A percentile compares a stretch with the other conserved stretches of the same genome.
Evolutionary conservation across 2,113 vertebrate species (phyloP).

Genomic region (Syngnathoides biaculeatus): DNA sequence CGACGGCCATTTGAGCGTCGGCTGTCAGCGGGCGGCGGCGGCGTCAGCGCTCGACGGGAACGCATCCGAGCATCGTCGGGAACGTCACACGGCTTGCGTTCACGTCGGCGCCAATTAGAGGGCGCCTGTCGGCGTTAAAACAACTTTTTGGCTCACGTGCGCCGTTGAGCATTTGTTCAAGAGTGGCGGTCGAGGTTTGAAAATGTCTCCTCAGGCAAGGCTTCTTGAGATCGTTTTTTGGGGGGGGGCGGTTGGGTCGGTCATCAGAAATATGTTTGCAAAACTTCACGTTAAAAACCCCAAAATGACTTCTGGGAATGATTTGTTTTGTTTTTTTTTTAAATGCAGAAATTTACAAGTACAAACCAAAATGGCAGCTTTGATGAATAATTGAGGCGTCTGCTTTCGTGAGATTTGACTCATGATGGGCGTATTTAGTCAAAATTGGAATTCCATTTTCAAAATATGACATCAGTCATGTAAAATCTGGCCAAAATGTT

Average conservation of each 20-base stretch:
- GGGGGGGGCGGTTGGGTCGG: too few species aligned
- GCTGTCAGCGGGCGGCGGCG: conserved; percentile 47
- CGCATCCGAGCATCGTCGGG: conserved; percentile 20
- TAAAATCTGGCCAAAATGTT: too few species aligned
- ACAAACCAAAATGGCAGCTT: too few species aligned
- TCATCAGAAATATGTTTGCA: neutral
- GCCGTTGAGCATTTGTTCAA: neutral
- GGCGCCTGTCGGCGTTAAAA: conserved; percentile 51
- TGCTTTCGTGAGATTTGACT: too few species aligned
- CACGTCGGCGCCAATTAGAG: conserved; percentile 47
- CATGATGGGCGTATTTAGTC: too few species aligned
- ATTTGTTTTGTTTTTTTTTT: too few species aligned
- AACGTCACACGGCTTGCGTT: conserved; percentile 28
- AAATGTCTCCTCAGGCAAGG: neutral
- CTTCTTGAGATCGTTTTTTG: neutral
- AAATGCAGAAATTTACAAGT: too few species aligned
- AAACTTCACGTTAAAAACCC: neutral
- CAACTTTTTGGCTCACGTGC: neutral
- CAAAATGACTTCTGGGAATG: too few species aligned
- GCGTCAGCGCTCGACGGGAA: conserved; percentile 31
- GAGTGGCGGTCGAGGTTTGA: too few species aligned
- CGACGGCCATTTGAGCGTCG: conserved; percentile 51
- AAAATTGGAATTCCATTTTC: too few species aligned
- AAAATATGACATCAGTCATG: too few species aligned
- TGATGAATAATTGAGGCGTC: too few species aligned